phyloP scores from a whole-genome alignment of 2,888 invertebrate genomes.

The Tillus elongatus region DNA sequence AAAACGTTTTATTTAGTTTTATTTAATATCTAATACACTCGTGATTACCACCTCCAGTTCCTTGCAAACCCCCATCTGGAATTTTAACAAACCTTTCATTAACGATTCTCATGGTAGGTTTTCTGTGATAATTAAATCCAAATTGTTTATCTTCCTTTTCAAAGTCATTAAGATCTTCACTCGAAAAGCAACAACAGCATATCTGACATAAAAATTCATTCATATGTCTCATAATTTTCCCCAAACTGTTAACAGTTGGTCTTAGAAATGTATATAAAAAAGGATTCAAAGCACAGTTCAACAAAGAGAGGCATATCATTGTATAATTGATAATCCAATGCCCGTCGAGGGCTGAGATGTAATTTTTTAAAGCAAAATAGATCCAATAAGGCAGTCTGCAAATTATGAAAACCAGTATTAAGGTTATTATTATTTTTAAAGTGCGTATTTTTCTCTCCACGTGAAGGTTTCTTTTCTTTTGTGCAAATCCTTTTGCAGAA shows the following conservation, averaged over 20 bases:
- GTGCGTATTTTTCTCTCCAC: conserved; percentile 46
- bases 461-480: conserved; percentile 24
- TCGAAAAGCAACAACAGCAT: conserved; percentile 37
- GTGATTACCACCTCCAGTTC: too few relatives aligned
- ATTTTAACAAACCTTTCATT: too few relatives aligned
- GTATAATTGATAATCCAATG: conserved; percentile 44
- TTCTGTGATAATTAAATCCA: too few relatives aligned
- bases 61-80: too few relatives aligned
- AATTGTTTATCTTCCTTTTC: conserved; percentile 30
- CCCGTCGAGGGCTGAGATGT: too few relatives aligned
- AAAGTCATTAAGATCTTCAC: conserved; percentile 37
- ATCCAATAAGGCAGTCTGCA: conserved; percentile 47
- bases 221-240: conserved; percentile 22
- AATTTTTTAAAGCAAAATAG: conserved; percentile 43
- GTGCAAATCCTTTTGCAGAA: conserved; percentile 17
- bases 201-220: conserved; percentile 33
- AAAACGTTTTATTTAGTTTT: too few relatives aligned
- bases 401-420: conserved; percentile 47
- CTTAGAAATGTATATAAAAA: conserved; percentile 52
- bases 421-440: conserved; percentile 47
- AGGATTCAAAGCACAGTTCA: conserved; percentile 50
- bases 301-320: conserved; percentile 45
- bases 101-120: too few relatives aligned
- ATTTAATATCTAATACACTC: too few relatives aligned
- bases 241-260: conserved; percentile 39